Conservation (phyloP, 2,797 vertebrate genomes). For the Dendrocincla tyrannina region DNA sequence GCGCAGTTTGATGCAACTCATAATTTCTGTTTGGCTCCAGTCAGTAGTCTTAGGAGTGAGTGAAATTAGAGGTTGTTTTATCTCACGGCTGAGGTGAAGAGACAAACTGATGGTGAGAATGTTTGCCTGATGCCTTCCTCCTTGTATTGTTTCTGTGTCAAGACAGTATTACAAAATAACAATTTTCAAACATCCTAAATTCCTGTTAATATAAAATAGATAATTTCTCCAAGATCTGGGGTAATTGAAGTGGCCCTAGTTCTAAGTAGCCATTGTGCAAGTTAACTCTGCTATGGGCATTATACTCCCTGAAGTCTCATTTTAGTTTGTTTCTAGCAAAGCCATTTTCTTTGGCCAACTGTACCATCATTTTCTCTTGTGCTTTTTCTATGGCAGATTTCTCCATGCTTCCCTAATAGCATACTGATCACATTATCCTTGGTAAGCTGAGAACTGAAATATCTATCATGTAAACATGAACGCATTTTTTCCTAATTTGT, state of each 20-base stretch:
- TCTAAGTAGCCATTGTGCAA: background rate
- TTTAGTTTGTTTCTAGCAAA: background rate
- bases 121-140: background rate
- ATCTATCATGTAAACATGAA: background rate
- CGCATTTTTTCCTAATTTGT: background rate
- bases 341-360: background rate
- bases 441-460: background rate
- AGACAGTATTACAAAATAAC: background rate
- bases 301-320: background rate
- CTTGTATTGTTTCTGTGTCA: background rate
- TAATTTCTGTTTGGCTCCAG: slow-evolving; percentile 43
- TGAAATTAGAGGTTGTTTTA: slow-evolving; percentile 48
- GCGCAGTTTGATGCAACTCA: slow-evolving; percentile 30
- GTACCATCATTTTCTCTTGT: background rate
- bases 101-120: background rate
- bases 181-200: background rate
- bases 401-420: fast-evolving
- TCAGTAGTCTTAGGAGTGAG: slow-evolving; percentile 39
- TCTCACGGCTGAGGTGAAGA: background rate
- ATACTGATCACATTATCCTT: background rate
- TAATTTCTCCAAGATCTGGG: background rate
- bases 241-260: background rate
- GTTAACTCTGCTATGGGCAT: background rate
- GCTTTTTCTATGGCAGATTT: background rate
- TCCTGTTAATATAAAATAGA: background rate